Percentiles rank a stretch among this genome's conserved stretches.
Conservation (phyloP, 2,797 vertebrate species). For the Anabacerthia variegaticeps region DNA sequence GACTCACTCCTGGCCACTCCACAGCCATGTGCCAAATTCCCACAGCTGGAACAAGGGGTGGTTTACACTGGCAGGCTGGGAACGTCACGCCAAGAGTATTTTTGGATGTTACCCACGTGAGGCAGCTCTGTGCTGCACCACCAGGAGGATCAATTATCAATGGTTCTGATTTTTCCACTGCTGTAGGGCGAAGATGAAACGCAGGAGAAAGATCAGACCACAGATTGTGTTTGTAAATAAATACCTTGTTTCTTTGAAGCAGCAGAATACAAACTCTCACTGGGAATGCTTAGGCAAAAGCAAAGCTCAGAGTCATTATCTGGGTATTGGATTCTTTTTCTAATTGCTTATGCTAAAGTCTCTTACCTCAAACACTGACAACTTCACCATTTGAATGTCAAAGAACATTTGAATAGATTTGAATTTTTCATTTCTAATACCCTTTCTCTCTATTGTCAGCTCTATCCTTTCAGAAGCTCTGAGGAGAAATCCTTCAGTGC, state of each 20-base stretch:
- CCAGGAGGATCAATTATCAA: not conserved
- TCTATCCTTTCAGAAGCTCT: slow-evolving; percentile 7
- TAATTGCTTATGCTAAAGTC: slow-evolving; percentile 16
- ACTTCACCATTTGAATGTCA: slow-evolving; percentile 38
- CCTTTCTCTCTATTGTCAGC: slow-evolving; percentile 20
- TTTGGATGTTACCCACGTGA: not conserved
- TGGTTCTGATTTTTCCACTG: slow-evolving; percentile 15
- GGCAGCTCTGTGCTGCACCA: not conserved
- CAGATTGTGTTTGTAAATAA: slow-evolving; percentile 22
- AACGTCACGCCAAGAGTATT: rapidly evolving
- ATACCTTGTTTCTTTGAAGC: not conserved
- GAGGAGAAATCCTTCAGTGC: slow-evolving; percentile 19
- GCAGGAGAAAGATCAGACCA: not conserved
- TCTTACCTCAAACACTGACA: slow-evolving; percentile 26
- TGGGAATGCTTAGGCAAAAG: slow-evolving; percentile 7
- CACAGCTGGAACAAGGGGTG: not conserved
- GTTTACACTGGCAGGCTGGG: not conserved
- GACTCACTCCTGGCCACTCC: not conserved
- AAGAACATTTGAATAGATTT: slow-evolving; percentile 42
- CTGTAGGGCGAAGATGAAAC: not conserved
- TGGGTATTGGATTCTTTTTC: not conserved
- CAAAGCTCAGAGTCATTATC: not conserved
- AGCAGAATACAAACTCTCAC: not conserved
- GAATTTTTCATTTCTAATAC: slow-evolving; percentile 50
- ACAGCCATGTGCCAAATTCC: not conserved